Conservation (phyloP, 2,113 vertebrate genomes). For the Taurulus bubalis region DNA sequence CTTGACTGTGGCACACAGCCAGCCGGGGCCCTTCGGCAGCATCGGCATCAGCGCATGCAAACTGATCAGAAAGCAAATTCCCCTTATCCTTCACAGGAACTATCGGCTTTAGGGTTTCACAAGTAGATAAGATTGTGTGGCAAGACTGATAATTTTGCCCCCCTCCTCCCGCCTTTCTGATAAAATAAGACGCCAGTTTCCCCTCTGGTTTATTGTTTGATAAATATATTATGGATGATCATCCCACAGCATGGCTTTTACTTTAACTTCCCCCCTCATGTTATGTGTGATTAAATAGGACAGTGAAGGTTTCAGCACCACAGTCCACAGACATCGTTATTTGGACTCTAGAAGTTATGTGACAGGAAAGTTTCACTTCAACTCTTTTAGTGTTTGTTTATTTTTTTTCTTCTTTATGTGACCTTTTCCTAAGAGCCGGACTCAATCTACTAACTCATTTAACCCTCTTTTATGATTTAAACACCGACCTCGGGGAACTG, state of each 20-base stretch:
- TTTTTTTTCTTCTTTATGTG: slow-evolving; percentile 41
- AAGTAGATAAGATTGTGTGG: slow-evolving; percentile 62
- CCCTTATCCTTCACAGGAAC: slow-evolving; percentile 64
- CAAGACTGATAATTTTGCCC: slow-evolving; percentile 48
- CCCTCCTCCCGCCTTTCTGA: slow-evolving; percentile 31
- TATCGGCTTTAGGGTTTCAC: slow-evolving; percentile 68
- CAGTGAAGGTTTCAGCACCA: slow-evolving; percentile 23
- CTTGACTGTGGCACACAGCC: slow-evolving; percentile 62
- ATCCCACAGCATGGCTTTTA: slow-evolving; percentile 2
- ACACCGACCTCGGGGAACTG: slow-evolving; percentile 25
- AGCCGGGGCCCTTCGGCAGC: slow-evolving; percentile 30
- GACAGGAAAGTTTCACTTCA: slow-evolving; percentile 34
- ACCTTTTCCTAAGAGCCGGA: slow-evolving; percentile 50
- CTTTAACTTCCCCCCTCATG: background rate
- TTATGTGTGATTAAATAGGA: slow-evolving; percentile 4
- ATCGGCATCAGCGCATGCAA: slow-evolving; percentile 34
- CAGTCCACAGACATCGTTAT: slow-evolving; percentile 31
- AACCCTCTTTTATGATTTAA: slow-evolving; percentile 43
- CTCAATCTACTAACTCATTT: slow-evolving; percentile 41
- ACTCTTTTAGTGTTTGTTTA: slow-evolving; percentile 27
- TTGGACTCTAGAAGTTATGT: slow-evolving; percentile 34
- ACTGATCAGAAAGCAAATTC: slow-evolving; percentile 62
- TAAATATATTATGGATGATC: slow-evolving; percentile 35
- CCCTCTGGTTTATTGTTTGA: slow-evolving; percentile 58
- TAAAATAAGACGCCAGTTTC: slow-evolving; percentile 55